These are phyloP conservation scores for Sicus ferrugineus DNA, from an alignment of 2,888 invertebrate species.

Conservation along the genomic window DNA sequence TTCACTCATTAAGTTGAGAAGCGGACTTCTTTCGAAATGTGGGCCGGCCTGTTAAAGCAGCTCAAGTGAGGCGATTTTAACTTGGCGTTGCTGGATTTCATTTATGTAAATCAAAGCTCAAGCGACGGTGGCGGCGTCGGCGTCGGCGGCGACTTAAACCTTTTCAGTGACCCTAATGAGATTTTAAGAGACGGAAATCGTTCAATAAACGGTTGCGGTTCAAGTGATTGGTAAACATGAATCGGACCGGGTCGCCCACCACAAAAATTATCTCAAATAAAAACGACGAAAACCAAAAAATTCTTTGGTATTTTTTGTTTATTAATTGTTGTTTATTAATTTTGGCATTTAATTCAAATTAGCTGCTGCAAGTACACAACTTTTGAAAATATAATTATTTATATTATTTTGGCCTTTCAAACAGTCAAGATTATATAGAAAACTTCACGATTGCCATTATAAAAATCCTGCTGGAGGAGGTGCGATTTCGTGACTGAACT, in stretches of 20 bases:
- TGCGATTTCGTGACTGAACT: no score
- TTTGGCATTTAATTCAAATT: no score
- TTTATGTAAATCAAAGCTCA: conserved; percentile 25
- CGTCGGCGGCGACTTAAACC: background rate
- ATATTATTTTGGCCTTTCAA: no score
- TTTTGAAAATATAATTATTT: no score
- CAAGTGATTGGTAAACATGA: conserved; percentile 6
- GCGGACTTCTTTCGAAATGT: background rate
- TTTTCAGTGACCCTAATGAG: conserved; percentile 26
- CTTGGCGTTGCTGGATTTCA: background rate
- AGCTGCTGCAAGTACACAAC: no score
- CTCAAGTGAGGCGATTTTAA: background rate
- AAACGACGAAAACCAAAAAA: background rate
- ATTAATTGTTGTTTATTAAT: no score
- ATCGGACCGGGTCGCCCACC: no score
- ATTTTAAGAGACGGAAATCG: conserved; percentile 20
- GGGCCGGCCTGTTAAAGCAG: background rate
- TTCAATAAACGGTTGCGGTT: conserved; percentile 13
- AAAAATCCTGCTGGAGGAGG: no score
- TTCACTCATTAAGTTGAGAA: conserved; percentile 4
- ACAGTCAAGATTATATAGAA: no score
- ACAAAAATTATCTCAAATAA: background rate
- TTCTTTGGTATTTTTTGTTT: no score
- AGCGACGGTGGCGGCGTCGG: no score
- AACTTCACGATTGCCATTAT: no score